phyloP scores from a whole-genome alignment of 2,888 invertebrate species.

The Drosophila acutilabella region DNA sequence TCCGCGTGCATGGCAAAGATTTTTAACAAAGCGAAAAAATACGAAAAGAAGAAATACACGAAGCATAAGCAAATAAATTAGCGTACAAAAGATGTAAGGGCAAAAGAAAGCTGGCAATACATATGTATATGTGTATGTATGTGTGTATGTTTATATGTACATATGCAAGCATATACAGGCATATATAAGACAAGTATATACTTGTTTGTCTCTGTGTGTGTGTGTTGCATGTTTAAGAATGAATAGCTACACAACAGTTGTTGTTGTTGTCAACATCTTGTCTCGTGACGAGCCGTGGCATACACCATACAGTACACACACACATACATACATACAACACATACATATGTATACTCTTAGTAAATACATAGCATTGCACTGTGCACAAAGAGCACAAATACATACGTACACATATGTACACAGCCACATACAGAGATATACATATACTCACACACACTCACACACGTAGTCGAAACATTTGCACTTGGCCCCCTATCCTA shows the following conservation, averaged over 20 bases:
- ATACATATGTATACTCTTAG: slow-evolving; percentile 3
- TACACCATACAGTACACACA: slow-evolving; percentile 19
- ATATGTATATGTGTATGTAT: slow-evolving; percentile 14
- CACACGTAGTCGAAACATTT: slow-evolving; percentile 21
- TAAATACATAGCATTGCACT: slow-evolving; percentile 38
- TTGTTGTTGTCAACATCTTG: slow-evolving; percentile 38
- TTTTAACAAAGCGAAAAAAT: slow-evolving; percentile 43
- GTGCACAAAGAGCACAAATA: slow-evolving; percentile 18
- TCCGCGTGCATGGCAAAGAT: slow-evolving; percentile 36
- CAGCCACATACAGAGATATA: neutral
- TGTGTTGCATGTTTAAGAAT: slow-evolving; percentile 19
- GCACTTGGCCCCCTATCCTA: slow-evolving; percentile 22
- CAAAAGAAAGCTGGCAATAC: slow-evolving; percentile 46
- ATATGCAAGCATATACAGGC: neutral
- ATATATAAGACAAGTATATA: neutral
- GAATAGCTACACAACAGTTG: slow-evolving; percentile 24
- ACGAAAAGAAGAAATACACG: slow-evolving; percentile 29
- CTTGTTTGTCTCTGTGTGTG: slow-evolving; percentile 8
- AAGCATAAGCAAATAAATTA: slow-evolving; percentile 63
- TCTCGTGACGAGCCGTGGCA: slow-evolving; percentile 35
- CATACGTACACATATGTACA: slow-evolving; percentile 5
- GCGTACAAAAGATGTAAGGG: slow-evolving; percentile 46
- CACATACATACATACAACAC: neutral
- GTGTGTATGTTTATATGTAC: neutral
- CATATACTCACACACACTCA: slow-evolving; percentile 10